A percentile compares a stretch with the other conserved stretches of the same genome.
phyloP scores from a whole-genome alignment of 2,113 vertebrate genomes.

The Nibea coibor region DNA sequence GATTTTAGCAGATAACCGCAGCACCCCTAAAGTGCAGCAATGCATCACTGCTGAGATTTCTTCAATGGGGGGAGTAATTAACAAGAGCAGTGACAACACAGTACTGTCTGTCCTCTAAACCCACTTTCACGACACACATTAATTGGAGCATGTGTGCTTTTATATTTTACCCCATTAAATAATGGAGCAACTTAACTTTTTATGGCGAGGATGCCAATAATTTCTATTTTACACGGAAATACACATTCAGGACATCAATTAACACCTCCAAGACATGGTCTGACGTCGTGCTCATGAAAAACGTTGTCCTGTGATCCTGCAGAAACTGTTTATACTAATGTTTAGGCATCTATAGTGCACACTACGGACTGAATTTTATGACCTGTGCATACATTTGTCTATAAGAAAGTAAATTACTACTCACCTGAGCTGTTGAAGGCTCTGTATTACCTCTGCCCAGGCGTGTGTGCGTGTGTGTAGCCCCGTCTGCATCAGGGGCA shows the following conservation, averaged over 20 bases:
- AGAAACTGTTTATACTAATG: neutral
- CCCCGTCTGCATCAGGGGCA: conserved; percentile 4
- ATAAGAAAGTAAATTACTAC: conserved; percentile 24
- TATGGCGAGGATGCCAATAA: neutral
- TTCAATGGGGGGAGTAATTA: neutral
- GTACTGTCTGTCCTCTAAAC: conserved; percentile 24
- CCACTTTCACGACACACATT: conserved; percentile 22
- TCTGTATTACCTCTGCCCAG: conserved; percentile 42
- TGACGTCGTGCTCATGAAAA: neutral
- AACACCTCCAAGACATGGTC: neutral
- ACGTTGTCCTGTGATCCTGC: neutral
- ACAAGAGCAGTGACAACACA: conserved; percentile 8
- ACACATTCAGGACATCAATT: neutral
- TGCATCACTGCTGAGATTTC: conserved; percentile 26
- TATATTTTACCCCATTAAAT: conserved; percentile 3
- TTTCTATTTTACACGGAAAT: conserved; percentile 2
- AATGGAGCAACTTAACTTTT: neutral
- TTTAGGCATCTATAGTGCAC: neutral
- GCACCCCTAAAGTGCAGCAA: neutral
- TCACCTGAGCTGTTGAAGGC: conserved; percentile 68
- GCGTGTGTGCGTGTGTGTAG: conserved; percentile 45
- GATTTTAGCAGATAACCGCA: conserved; percentile 15
- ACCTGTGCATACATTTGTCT: neutral
- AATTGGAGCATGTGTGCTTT: conserved; percentile 2
- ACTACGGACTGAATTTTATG: neutral